These are phyloP conservation scores for Bovichtus variegatus DNA, from an alignment of 2,797 vertebrate genomes.

Conservation along the genomic window DNA sequence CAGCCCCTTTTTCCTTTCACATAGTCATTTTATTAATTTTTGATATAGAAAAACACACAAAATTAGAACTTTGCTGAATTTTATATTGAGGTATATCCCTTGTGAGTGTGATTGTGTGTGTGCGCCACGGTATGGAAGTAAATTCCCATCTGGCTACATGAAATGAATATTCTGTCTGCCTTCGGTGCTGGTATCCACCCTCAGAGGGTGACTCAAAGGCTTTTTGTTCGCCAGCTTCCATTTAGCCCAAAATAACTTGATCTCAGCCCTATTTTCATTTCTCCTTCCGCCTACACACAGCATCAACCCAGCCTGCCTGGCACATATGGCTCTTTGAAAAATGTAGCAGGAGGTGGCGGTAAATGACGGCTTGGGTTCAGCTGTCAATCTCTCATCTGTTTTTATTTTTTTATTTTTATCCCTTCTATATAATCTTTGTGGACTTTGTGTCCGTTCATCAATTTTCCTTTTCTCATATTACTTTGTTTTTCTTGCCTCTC, in stretches of 20 bases:
- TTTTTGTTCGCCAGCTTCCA: conserved; percentile 81
- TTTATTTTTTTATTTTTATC: no score
- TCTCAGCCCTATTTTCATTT: conserved; percentile 80
- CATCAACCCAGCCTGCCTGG: conserved; percentile 66
- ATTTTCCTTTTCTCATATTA: neutral
- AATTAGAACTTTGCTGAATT: neutral
- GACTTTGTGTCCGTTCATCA: conserved; percentile 9
- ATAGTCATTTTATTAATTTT: neutral
- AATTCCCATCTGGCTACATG: conserved; percentile 30
- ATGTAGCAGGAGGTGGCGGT: conserved; percentile 56
- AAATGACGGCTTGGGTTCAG: conserved; percentile 31
- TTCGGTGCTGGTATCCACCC: conserved; percentile 64
- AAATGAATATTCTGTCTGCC: conserved; percentile 52
- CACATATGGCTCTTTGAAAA: conserved; percentile 66
- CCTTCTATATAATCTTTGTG: conserved; percentile 32
- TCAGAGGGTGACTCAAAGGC: conserved; percentile 82
- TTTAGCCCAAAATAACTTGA: conserved; percentile 84
- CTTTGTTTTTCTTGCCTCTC: conserved; percentile 5
- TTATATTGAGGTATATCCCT: neutral
- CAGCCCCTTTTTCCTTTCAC: neutral
- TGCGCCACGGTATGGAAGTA: conserved; percentile 3
- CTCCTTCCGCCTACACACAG: conserved; percentile 76
- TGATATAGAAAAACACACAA: neutral
- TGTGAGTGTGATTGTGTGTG: neutral
- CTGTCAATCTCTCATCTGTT: conserved; percentile 52